phyloP scores from a whole-genome alignment of 2,797 vertebrate genomes.

The Channa striata region DNA sequence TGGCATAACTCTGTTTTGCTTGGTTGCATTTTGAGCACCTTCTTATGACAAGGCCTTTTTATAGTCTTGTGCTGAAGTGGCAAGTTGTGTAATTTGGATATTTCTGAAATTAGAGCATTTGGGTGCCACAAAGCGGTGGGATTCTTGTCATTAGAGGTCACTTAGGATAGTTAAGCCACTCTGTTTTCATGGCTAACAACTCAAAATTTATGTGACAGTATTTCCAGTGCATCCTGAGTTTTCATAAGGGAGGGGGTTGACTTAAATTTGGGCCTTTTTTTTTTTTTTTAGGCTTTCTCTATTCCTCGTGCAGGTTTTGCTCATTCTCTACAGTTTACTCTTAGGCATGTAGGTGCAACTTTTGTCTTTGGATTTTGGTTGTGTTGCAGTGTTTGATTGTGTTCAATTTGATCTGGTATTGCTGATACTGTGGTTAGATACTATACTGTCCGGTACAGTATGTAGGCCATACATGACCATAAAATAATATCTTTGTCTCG shows the following conservation, averaged over 20 bases:
- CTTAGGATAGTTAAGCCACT: conserved; percentile 43
- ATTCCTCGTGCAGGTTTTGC: conserved; percentile 15
- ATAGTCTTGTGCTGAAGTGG: conserved; percentile 69
- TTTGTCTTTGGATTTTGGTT: conserved; percentile 2
- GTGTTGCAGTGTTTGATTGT: conserved; percentile 11
- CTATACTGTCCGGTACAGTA: background rate
- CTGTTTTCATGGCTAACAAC: conserved; percentile 20
- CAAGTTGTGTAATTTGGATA: conserved; percentile 75
- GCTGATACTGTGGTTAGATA: background rate
- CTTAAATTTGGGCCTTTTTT: background rate
- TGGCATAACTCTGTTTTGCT: conserved; percentile 76
- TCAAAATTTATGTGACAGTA: background rate
- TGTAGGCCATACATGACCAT: background rate
- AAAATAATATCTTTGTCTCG: conserved; percentile 28
- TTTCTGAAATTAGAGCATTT: conserved; percentile 72
- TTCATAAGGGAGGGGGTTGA: background rate
- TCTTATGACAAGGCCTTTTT: conserved; percentile 73
- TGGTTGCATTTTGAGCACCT: conserved; percentile 74
- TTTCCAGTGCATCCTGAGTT: conserved; percentile 15
- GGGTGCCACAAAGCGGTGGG: conserved; percentile 47
- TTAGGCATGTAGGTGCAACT: background rate
- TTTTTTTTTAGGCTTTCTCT: conserved; percentile 3
- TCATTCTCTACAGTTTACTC: conserved; percentile 7
- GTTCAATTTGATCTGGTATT: background rate
- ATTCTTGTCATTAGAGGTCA: conserved; percentile 64